Evolutionary conservation across 1,140 invertebrate genomes (phyloP).

Genomic region (Hormaphis cornu): DNA sequence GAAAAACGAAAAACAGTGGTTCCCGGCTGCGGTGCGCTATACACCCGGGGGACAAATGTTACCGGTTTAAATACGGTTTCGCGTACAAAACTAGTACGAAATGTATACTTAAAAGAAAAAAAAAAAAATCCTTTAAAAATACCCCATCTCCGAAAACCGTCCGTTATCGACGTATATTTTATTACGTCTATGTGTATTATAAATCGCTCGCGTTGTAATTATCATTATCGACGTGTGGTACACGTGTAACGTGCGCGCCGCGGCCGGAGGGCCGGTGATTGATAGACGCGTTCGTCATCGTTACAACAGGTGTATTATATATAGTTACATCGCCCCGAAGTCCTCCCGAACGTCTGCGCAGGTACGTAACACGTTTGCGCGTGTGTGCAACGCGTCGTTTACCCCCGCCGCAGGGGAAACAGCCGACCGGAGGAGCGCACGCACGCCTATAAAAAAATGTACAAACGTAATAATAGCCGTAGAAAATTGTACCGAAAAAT

Average conservation of each 20-base stretch:
- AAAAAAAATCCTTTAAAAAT: no score
- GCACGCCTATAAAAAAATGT: no score
- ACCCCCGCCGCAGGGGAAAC: slow-evolving; percentile 18
- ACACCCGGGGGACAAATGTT: no score
- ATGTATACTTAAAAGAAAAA: no score
- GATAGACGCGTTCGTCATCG: slow-evolving; percentile 32
- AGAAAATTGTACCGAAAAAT: slow-evolving; percentile 17
- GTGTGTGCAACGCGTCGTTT: slow-evolving; percentile 25
- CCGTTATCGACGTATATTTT: neutral
- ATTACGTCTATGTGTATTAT: neutral
- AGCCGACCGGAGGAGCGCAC: neutral
- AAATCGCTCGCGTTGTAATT: slow-evolving; percentile 29
- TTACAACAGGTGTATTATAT: no score
- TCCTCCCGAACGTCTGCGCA: neutral
- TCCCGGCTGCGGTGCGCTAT: no score
- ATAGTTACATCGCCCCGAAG: slow-evolving; percentile 10
- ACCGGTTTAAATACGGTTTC: no score
- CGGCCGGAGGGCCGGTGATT: slow-evolving; percentile 26
- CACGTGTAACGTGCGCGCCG: slow-evolving; percentile 12
- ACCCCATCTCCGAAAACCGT: neutral
- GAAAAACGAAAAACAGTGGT: no score
- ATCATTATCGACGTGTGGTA: slow-evolving; percentile 27
- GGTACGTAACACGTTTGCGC: no score
- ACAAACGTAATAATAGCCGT: no score
- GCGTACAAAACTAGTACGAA: no score